Evolutionary conservation across 2,888 invertebrate genomes (phyloP), one percentile per base, ranked within the genome.

Genomic region (Lasioglossum leucozonium): DNA sequence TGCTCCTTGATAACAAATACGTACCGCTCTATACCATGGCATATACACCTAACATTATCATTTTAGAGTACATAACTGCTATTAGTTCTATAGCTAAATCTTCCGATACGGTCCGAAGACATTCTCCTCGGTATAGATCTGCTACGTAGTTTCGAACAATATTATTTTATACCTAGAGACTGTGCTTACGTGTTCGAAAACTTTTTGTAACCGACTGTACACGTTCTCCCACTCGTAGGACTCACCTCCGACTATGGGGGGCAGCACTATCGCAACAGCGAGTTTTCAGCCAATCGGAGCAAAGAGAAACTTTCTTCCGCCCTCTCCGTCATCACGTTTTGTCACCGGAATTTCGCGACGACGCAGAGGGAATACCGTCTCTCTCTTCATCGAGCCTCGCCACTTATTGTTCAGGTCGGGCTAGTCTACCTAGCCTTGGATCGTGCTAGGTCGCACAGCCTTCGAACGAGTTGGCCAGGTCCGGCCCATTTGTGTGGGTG

Each of bases 391-490:
- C 26, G 44, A 37, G 34, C 72, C 58, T 82, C 69, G 13, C 47
- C 75, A 34, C 65, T 75, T 51, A n/a, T 72, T 72, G n/a, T 22
- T 71, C 85, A 88, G 89, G 89, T 91, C 87, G 72, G 58, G 88
- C 83, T 91, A 88, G 91, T 84, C 82, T 81, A 78, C 82, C 89
- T 87, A 88, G 90, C 87, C 85, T 84, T 87, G 89, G 88, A 75
- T 87, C 85, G 79, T 84, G 85, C 84, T 89, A 89, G 85, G 85
- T 91, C 87, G 91, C 88, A 89, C 92, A 87, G 84, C 85, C 88
- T 88, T 86, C 75, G 76, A 79, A 82, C 77, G 65, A 78, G 79
- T 74, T 79, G 62, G 47, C 73, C 90, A 91, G 89, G 88, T 79
- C 80, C 85, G 88, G 74, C 78, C 62, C 75, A 72, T 85, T 47